Conservation (phyloP, 2,113 vertebrate species). For the Leuciscus idus region DNA sequence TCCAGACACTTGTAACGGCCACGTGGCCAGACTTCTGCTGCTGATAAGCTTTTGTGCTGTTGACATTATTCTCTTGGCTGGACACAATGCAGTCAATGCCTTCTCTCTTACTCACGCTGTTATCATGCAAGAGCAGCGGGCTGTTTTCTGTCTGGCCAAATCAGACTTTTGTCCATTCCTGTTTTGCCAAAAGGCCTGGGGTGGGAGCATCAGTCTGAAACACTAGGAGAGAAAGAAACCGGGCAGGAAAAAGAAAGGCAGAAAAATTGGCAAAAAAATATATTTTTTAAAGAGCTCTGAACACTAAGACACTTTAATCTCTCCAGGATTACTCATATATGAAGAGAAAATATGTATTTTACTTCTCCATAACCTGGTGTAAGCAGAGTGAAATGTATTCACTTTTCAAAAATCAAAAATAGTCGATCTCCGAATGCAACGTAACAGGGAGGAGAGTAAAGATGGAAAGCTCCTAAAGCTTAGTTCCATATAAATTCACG, state of each 20-base stretch:
- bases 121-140: conserved; percentile 53
- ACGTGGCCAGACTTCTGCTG: conserved; percentile 19
- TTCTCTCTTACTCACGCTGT: conserved; percentile 58
- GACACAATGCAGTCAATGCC: conserved; percentile 42
- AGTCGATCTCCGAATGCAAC: too few species aligned
- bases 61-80: conserved; percentile 60
- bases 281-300: not conserved
- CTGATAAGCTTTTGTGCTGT: conserved; percentile 56
- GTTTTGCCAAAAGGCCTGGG: conserved; percentile 61
- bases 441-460: too few species aligned
- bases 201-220: not conserved
- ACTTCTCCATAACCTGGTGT: not conserved
- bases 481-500: too few species aligned
- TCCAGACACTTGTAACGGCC: conserved; percentile 3
- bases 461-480: too few species aligned
- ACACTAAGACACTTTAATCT: not conserved
- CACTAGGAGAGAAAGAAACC: conserved; percentile 21
- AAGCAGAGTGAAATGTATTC: not conserved
- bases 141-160: conserved; percentile 67
- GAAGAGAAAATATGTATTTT: not conserved
- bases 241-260: conserved; percentile 45
- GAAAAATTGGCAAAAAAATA: not conserved
- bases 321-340: not conserved
- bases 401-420: not conserved
- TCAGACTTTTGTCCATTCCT: conserved; percentile 60